phyloP scores from a whole-genome alignment of 2,113 vertebrate species.

The Jacana jacana region DNA sequence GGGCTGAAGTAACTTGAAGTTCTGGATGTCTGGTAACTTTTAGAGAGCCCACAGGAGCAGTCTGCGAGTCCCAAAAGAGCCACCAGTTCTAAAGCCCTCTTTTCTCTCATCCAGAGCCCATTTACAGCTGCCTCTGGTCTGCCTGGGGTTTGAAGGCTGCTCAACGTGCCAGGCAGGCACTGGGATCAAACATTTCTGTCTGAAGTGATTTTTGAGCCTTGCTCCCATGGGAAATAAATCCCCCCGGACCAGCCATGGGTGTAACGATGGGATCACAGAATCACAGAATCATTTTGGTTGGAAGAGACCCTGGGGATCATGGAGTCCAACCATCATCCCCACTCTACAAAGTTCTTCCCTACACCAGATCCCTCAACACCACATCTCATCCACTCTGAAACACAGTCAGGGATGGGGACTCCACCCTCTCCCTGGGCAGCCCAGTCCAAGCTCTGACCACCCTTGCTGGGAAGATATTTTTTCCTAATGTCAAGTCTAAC shows the following conservation, averaged over 20 bases:
- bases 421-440: no score
- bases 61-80: neutral
- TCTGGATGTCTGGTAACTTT: neutral
- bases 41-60: neutral
- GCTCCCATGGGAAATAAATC: neutral
- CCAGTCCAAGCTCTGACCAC: no score
- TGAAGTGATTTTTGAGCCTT: neutral
- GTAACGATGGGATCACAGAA: neutral
- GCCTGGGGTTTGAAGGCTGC: neutral
- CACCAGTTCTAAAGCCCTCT: neutral
- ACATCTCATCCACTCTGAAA: no score
- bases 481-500: no score
- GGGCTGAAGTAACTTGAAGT: neutral
- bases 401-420: no score
- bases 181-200: neutral
- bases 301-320: no score
- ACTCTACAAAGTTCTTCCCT: no score
- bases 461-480: no score
- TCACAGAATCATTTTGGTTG: no score
- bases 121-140: neutral
- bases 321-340: no score
- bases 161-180: neutral
- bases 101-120: neutral
- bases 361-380: no score
- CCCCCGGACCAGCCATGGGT: neutral